Evolutionary conservation across 1,140 invertebrate genomes (phyloP).

Genomic region (Tetramorium simillimum): DNA sequence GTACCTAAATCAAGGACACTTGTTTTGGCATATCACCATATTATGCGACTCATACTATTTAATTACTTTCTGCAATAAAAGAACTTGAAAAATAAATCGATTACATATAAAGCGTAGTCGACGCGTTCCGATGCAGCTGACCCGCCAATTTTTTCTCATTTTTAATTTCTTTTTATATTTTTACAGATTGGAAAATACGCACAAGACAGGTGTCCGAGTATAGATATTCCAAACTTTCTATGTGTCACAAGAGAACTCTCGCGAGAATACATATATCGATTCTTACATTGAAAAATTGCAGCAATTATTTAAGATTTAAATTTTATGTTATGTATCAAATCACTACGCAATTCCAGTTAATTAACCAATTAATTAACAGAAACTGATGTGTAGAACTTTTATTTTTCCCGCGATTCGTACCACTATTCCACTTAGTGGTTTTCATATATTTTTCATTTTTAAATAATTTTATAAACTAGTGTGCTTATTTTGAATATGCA

Average conservation of each 20-base stretch:
- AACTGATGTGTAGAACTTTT: slow-evolving; percentile 12
- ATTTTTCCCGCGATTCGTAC: neutral
- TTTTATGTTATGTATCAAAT: slow-evolving; percentile 16
- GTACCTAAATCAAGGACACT: slow-evolving; percentile 42
- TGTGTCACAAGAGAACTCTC: neutral
- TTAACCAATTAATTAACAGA: neutral
- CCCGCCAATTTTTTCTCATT: neutral
- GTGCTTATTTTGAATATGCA: neutral
- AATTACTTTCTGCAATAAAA: slow-evolving; percentile 4
- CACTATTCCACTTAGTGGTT: neutral
- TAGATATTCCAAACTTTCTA: slow-evolving; percentile 14
- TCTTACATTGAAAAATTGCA: slow-evolving; percentile 6
- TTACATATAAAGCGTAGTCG: neutral
- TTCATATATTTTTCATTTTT: neutral
- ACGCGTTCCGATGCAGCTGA: neutral
- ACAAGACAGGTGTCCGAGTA: slow-evolving; percentile 26
- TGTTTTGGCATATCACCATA: slow-evolving; percentile 27
- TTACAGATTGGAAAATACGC: neutral
- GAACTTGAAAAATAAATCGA: neutral
- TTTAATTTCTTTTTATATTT: neutral
- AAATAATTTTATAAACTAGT: slow-evolving; percentile 15
- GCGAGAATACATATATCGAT: slow-evolving; percentile 7
- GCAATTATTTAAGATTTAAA: neutral
- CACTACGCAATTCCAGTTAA: neutral
- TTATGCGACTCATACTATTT: neutral